These are phyloP conservation scores for Antrozous pallidus DNA, from an alignment of 2,797 vertebrate species.

Conservation along the genomic window DNA sequence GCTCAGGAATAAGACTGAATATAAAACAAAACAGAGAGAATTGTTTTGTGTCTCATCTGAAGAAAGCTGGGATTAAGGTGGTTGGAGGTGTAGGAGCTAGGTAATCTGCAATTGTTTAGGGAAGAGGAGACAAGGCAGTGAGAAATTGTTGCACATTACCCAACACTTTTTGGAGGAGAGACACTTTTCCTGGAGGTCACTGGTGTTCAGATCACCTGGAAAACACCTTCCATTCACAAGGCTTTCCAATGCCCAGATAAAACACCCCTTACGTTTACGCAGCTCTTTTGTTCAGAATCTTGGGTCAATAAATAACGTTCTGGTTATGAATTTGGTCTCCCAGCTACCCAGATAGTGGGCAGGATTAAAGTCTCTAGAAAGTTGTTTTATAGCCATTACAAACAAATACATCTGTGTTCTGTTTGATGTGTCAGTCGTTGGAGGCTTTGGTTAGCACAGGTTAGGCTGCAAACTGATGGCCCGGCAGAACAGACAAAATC, in stretches of 20 bases:
- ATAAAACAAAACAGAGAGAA: neutral
- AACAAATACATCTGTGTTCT: neutral
- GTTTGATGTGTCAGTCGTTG: neutral
- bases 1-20: neutral
- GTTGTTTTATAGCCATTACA: neutral
- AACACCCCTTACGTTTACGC: neutral
- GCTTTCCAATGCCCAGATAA: neutral
- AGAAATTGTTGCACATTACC: neutral
- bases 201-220: neutral
- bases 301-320: neutral
- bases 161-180: neutral
- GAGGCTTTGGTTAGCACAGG: neutral
- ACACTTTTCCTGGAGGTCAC: neutral
- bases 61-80: neutral
- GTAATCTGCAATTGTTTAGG: neutral
- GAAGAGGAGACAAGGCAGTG: neutral
- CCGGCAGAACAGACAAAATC: neutral
- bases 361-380: neutral
- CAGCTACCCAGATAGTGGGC: neutral
- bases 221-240: neutral
- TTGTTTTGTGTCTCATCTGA: neutral
- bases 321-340: neutral
- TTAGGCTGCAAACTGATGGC: neutral
- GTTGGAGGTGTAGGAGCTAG: neutral
- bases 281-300: neutral